These are phyloP conservation scores for Polyergus mexicanus DNA, from an alignment of 1,140 invertebrate species.

Conservation along the genomic window DNA sequence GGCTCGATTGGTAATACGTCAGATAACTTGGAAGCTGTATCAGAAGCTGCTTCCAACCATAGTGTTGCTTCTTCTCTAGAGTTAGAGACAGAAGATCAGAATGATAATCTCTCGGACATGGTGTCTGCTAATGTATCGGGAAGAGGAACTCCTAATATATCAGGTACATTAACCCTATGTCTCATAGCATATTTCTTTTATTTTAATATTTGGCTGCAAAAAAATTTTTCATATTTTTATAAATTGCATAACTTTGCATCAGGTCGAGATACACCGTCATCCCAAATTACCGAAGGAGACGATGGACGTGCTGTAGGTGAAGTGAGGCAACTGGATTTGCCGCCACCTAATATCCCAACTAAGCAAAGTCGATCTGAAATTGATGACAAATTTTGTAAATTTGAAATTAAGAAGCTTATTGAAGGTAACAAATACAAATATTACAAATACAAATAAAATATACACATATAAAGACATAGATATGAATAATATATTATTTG, in stretches of 20 bases:
- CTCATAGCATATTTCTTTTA: neutral
- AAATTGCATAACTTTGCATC: constrained; percentile 84
- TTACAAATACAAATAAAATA: too few relatives aligned
- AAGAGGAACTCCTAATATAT: constrained; percentile 95
- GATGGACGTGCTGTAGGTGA: constrained; percentile 86
- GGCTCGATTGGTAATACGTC: constrained; percentile 95
- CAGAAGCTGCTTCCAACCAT: constrained; percentile 97
- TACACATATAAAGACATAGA: neutral
- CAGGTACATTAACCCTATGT: constrained; percentile 88
- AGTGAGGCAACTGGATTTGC: constrained; percentile 85
- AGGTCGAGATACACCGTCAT: constrained; percentile 97
- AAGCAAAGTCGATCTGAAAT: constrained; percentile 96
- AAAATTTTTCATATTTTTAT: constrained; percentile 20
- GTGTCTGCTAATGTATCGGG: constrained; percentile 96
- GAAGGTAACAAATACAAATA: constrained; percentile 87
- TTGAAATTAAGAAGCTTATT: constrained; percentile 96
- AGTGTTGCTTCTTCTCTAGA: constrained; percentile 97
- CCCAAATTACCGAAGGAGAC: constrained; percentile 95
- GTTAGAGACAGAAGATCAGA: constrained; percentile 94
- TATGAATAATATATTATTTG: neutral
- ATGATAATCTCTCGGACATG: constrained; percentile 98
- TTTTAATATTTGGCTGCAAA: neutral
- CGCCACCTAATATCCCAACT: constrained; percentile 89
- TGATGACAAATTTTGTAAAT: constrained; percentile 99
- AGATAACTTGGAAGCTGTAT: constrained; percentile 97